These are phyloP conservation scores for Phyllostomus discolor DNA, from an alignment of 2,113 vertebrate species.

Conservation along the genomic window DNA sequence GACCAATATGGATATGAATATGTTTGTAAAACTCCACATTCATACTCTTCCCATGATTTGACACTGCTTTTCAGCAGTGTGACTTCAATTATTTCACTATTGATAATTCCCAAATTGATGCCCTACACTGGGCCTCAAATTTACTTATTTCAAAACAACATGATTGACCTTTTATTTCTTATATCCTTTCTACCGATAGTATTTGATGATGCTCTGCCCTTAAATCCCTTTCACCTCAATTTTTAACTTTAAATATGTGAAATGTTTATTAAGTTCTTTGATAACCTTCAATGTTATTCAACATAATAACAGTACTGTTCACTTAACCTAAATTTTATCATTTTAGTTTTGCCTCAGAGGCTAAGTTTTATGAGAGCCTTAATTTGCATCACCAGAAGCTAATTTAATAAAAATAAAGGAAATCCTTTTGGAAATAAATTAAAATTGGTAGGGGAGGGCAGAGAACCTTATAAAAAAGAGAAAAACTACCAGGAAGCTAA, in stretches of 20 bases:
- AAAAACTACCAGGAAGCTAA: not conserved
- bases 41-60: not conserved
- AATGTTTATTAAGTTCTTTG: slow-evolving; percentile 44
- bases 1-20: not conserved
- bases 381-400: slow-evolving; percentile 57
- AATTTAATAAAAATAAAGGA: slow-evolving; percentile 61
- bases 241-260: slow-evolving; percentile 26
- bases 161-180: not conserved
- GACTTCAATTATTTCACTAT: not conserved
- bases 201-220: not conserved
- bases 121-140: not conserved
- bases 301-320: slow-evolving; percentile 31
- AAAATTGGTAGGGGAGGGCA: not conserved
- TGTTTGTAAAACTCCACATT: not conserved
- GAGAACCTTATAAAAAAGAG: not conserved
- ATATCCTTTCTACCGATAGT: not conserved
- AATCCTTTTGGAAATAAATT: slow-evolving; percentile 46
- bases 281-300: slow-evolving; percentile 48
- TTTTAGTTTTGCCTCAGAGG: slow-evolving; percentile 60
- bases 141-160: slow-evolving; percentile 13
- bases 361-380: slow-evolving; percentile 58
- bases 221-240: slow-evolving; percentile 12
- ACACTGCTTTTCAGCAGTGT: not conserved
- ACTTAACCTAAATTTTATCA: slow-evolving; percentile 50
- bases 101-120: not conserved